phyloP scores from a whole-genome alignment of 2,888 invertebrate species.

The Acleris holmiana region DNA sequence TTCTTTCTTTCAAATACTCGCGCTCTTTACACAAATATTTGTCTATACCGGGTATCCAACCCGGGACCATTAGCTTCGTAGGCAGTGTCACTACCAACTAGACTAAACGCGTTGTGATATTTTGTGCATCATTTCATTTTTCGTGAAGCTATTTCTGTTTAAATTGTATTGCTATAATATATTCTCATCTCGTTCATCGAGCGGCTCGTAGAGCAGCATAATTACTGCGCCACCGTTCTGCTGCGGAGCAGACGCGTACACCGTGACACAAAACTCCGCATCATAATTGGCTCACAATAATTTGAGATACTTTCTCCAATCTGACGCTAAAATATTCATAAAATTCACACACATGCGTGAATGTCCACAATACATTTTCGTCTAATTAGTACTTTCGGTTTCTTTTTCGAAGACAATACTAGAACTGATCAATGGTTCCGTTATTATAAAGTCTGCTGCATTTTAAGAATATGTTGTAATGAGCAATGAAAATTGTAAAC shows the following conservation, averaged over 20 bases:
- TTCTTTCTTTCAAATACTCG: no score
- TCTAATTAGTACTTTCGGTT: constrained; percentile 71
- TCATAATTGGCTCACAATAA: constrained; percentile 78
- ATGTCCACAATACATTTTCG: constrained; percentile 43
- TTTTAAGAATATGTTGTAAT: constrained; percentile 1
- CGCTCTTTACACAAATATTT: no score
- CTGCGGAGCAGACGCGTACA: constrained; percentile 51
- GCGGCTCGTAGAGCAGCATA: constrained; percentile 39
- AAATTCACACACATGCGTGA: constrained; percentile 56
- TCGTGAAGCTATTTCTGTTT: constrained; percentile 7
- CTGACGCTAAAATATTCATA: constrained; percentile 64
- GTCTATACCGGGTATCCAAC: no score
- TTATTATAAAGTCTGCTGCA: background rate
- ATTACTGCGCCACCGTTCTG: constrained; percentile 28
- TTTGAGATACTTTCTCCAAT: constrained; percentile 74
- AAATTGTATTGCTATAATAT: constrained; percentile 1
- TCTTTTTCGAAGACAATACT: constrained; percentile 58
- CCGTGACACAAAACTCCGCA: constrained; percentile 63
- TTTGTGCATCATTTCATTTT: background rate
- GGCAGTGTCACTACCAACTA: no score
- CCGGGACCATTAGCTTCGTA: no score
- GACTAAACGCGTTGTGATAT: no score
- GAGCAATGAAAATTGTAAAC: background rate
- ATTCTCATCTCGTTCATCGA: constrained; percentile 22
- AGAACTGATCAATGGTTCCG: constrained; percentile 29